These are phyloP conservation scores for Linepithema humile DNA, from an alignment of 1,140 invertebrate species.

Conservation along the genomic window DNA sequence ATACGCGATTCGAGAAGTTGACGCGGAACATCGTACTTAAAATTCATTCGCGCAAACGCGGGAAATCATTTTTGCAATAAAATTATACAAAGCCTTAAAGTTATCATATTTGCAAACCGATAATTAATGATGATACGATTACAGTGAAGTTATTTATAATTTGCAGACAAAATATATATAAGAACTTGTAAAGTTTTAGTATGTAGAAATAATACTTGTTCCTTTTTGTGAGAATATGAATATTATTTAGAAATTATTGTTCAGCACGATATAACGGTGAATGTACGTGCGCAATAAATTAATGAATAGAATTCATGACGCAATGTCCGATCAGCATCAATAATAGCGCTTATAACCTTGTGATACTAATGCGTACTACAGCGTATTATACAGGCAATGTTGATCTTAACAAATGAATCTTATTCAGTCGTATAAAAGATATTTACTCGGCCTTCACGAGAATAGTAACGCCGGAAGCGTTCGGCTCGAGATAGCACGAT, in stretches of 20 bases:
- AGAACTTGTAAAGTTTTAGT: too few relatives aligned
- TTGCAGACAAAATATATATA: not conserved
- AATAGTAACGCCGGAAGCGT: conserved; percentile 5
- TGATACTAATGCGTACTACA: not conserved
- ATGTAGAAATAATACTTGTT: too few relatives aligned
- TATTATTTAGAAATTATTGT: conserved; percentile 3
- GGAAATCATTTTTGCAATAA: not conserved
- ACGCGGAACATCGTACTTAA: not conserved
- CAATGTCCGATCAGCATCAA: not conserved
- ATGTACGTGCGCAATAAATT: not conserved
- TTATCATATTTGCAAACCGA: too few relatives aligned
- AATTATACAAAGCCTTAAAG: not conserved
- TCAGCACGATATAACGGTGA: not conserved
- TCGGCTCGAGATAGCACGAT: not conserved
- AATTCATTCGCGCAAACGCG: not conserved
- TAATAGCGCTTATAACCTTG: not conserved
- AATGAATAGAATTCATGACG: not conserved
- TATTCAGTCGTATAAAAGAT: not conserved
- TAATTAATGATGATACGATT: too few relatives aligned
- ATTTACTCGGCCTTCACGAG: conserved; percentile 20
- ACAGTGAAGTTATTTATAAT: not conserved
- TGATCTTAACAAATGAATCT: conserved; percentile 4
- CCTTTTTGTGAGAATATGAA: not conserved
- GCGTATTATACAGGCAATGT: not conserved
- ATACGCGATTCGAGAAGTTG: not conserved